Base-by-base conservation (phyloP, 1,140 invertebrate genomes). In the Coboldia fuscipes region DNA sequence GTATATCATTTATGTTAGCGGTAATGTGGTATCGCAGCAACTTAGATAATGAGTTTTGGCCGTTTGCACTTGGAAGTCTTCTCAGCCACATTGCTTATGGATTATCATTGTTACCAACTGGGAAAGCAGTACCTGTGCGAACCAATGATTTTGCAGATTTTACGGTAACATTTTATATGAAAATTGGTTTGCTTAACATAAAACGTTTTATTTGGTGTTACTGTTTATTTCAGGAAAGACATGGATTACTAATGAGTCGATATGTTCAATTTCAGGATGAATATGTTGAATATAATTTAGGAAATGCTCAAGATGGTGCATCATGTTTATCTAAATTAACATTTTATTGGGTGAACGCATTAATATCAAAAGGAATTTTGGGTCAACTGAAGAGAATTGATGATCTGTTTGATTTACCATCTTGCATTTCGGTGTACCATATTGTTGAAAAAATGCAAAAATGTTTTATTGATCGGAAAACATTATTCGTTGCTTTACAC, bases 371-470 rank as follows among this genome's bases (percentile, higher is more conserved):
- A 62, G 89, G 88, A 4, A 61, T 69, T 4, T 62, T 68, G 31
- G 73, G 74, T 6, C 66, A 72, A 39, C 54, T 97, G 6, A 65
- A 68, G 34, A 66, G 68, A 45, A 56, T 71, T 1, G 78, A 85
- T 48, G 86, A 93, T 60, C 54, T 96, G 0, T 89, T 77, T 60
- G 75, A 86, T 54, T 56, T 97, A 28, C 89, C 89, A 1, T 58
- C 45, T 30, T 44, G 45, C 2, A 34, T 50, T 24, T 51, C 43
- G 19, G 45, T 53, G 5, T 36, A 42, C 0, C 46, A 38, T 12
- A 30, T 56, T 1, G 45, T 45, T 28, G 48, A 53, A 23, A 41
- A 40, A 2, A 28, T 54, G 17, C 44, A 55, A 34, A 32, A 44
- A 34, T 42, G 45, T 4, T 32, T 56, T 13, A 39, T 42, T 6